phyloP scores from a whole-genome alignment of 2,888 invertebrate genomes.

The Hemithea aestivaria region DNA sequence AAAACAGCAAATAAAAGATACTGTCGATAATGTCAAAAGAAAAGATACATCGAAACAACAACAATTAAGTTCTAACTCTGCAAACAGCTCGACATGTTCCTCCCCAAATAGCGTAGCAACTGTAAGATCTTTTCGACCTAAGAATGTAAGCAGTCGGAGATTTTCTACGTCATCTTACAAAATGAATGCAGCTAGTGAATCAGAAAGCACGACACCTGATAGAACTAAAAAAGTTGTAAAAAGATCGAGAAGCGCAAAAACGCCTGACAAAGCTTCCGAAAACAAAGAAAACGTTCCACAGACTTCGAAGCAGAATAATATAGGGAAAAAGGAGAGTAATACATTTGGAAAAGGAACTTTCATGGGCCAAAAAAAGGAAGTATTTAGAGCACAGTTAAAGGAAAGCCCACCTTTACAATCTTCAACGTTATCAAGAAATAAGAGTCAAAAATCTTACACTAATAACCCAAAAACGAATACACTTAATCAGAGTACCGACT shows the following conservation, averaged over 20 bases:
- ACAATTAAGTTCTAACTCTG: constrained; percentile 40
- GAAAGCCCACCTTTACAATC: constrained; percentile 35
- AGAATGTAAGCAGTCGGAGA: constrained; percentile 33
- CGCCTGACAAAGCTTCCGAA: constrained; percentile 32
- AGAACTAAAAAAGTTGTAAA: constrained; percentile 45
- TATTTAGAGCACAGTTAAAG: constrained; percentile 44
- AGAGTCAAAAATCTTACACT: constrained; percentile 38
- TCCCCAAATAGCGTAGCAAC: constrained; percentile 59
- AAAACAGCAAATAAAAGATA: constrained; percentile 25
- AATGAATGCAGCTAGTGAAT: constrained; percentile 37
- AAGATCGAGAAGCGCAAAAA: constrained; percentile 38
- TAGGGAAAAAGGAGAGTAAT: constrained; percentile 27
- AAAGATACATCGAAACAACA: constrained; percentile 27
- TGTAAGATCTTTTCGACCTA: constrained; percentile 42
- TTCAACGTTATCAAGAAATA: constrained; percentile 34
- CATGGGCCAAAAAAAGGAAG: constrained; percentile 37
- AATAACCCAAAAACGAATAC: constrained; percentile 34
- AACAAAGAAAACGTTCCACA: constrained; percentile 61
- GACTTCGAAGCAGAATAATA: constrained; percentile 37
- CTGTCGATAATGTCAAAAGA: constrained; percentile 25
- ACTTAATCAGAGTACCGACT: constrained; percentile 18
- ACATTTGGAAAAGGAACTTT: constrained; percentile 34
- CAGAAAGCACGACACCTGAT: constrained; percentile 37
- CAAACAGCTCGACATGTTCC: constrained; percentile 59
- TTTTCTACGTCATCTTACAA: constrained; percentile 41